These are phyloP conservation scores for Latrodectus elegans DNA, from an alignment of 2,888 invertebrate species.

Conservation along the genomic window DNA sequence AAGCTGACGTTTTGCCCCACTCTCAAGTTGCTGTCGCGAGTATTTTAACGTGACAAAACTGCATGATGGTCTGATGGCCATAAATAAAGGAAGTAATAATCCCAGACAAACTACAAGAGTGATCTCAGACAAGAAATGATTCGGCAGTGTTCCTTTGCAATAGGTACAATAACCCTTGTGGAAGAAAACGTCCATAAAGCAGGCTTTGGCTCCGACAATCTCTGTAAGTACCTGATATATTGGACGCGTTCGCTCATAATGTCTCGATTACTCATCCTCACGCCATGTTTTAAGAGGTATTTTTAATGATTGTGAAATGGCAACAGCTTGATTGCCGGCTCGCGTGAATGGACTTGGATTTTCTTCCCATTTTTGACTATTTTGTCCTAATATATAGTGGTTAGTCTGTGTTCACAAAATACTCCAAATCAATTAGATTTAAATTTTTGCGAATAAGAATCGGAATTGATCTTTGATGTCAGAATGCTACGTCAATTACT, in stretches of 20 bases:
- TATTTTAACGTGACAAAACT: no score
- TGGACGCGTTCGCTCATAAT: slow-evolving; percentile 61
- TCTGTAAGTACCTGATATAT: slow-evolving; percentile 64
- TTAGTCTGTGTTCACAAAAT: not conserved
- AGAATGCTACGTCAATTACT: no score
- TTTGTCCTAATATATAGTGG: not conserved
- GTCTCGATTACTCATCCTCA: slow-evolving; percentile 63
- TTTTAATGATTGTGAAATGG: slow-evolving; percentile 37
- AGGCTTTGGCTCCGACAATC: slow-evolving; percentile 63
- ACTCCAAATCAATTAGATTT: no score
- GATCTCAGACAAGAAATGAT: slow-evolving; percentile 30
- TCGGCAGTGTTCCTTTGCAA: slow-evolving; percentile 42
- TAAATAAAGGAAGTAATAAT: slow-evolving; percentile 24
- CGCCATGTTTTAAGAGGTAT: slow-evolving; percentile 30
- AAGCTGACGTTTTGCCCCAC: no score
- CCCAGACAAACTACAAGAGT: slow-evolving; percentile 31
- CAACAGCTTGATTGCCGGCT: slow-evolving; percentile 39
- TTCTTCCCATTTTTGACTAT: not conserved
- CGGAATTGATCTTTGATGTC: no score
- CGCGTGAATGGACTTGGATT: not conserved
- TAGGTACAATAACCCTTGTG: slow-evolving; percentile 56
- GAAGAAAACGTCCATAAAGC: slow-evolving; percentile 46
- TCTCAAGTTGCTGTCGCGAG: no score
- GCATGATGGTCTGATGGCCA: not conserved
- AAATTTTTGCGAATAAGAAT: no score